Evolutionary conservation across 2,113 vertebrate genomes (phyloP).

Genomic region (Baryphthengus martii): DNA sequence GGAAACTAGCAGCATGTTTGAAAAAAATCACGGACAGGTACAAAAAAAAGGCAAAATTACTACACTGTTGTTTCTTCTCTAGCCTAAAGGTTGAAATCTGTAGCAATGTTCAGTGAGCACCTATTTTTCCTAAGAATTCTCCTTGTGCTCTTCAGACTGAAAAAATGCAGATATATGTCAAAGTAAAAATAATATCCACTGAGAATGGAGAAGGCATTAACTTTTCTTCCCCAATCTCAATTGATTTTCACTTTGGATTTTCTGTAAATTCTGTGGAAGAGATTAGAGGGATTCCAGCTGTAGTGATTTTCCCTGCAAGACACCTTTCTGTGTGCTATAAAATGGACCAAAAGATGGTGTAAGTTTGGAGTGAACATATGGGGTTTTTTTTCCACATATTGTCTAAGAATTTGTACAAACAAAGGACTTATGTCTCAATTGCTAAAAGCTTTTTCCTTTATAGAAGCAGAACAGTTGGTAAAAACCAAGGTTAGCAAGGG

Average conservation of each 20-base stretch:
- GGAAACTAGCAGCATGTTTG: neutral
- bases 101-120: neutral
- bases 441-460: neutral
- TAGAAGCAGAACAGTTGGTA: neutral
- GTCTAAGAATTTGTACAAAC: neutral
- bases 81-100: neutral
- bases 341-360: constrained; percentile 11
- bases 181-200: neutral
- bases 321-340: neutral
- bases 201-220: neutral
- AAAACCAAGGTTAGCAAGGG: neutral
- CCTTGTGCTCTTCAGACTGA: neutral
- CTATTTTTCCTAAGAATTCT: neutral
- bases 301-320: neutral
- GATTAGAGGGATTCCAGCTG: neutral
- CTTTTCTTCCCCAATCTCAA: neutral
- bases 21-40: neutral
- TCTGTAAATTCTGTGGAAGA: neutral
- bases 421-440: neutral
- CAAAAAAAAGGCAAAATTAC: neutral
- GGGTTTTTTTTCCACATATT: neutral
- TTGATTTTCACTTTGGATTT: constrained; percentile 22
- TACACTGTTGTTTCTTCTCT: neutral
- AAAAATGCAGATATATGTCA: neutral
- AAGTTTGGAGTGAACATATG: neutral